phyloP scores from a whole-genome alignment of 1,140 invertebrate species.

The Gonatopus flavifemur region DNA sequence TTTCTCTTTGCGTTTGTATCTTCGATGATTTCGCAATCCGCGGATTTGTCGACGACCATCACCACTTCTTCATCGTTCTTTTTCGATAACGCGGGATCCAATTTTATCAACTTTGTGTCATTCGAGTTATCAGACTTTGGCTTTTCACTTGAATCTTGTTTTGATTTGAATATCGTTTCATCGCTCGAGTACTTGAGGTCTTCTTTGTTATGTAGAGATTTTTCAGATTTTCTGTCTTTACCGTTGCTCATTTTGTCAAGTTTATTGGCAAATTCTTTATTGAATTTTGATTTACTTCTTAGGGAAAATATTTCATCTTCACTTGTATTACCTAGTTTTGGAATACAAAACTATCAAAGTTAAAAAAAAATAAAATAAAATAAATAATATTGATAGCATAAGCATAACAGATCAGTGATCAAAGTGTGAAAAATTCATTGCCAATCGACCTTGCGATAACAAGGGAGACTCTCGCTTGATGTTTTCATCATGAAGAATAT shows the following conservation, averaged over 20 bases:
- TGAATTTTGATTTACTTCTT: constrained; percentile 13
- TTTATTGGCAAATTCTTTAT: constrained; percentile 12
- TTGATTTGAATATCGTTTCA: too few relatives aligned
- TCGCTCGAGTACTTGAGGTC: not conserved
- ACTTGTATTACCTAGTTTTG: constrained; percentile 6
- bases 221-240: constrained; percentile 8
- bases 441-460: constrained; percentile 44
- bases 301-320: constrained; percentile 30
- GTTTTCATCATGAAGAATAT: constrained; percentile 34
- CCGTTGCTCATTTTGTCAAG: not conserved
- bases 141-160: not conserved
- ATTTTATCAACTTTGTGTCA: not conserved
- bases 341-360: constrained; percentile 12
- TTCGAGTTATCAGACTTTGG: not conserved
- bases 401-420: constrained; percentile 47
- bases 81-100: not conserved
- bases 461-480: constrained; percentile 45
- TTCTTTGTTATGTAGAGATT: not conserved
- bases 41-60: not conserved
- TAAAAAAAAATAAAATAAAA: constrained; percentile 2
- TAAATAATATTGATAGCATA: constrained; percentile 5
- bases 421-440: constrained; percentile 54
- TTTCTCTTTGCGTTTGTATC: constrained; percentile 26
- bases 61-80: not conserved
- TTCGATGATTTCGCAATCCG: constrained; percentile 11